These are phyloP conservation scores for Caenorhabditis panamensis DNA, from an alignment of 2,888 invertebrate species.

Conservation along the genomic window DNA sequence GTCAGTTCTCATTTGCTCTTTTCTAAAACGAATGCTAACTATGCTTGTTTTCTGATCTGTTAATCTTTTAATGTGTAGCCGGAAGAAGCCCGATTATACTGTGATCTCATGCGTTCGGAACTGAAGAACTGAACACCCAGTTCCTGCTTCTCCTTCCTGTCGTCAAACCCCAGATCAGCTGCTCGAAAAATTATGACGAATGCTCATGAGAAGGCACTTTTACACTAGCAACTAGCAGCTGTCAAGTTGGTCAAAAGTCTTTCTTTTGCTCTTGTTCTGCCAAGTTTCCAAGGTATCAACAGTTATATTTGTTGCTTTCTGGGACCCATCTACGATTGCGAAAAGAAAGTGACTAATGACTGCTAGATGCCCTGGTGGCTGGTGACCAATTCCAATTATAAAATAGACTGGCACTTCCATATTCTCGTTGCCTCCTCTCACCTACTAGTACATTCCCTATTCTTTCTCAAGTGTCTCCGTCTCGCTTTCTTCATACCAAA, in stretches of 20 bases:
- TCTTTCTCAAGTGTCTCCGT: conserved; percentile 8
- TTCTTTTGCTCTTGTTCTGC: not conserved
- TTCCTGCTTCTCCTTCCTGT: not conserved
- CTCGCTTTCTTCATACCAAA: conserved; percentile 3
- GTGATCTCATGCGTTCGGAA: not conserved
- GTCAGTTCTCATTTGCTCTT: not conserved
- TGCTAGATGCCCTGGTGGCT: not conserved
- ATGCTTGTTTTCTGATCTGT: not conserved
- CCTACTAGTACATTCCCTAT: conserved; percentile 1
- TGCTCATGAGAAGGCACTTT: conserved; percentile 2
- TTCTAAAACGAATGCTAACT: not conserved
- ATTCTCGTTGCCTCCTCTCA: conserved; percentile 2
- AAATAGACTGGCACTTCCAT: not conserved
- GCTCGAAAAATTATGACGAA: conserved; percentile 24
- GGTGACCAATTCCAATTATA: conserved; percentile 3
- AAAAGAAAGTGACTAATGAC: no score
- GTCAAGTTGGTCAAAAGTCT: conserved; percentile 13
- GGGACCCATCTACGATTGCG: no score
- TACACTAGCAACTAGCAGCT: conserved; percentile 23
- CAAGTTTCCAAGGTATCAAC: not conserved
- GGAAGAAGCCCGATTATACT: not conserved
- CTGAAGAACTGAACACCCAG: not conserved
- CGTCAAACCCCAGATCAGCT: conserved; percentile 1
- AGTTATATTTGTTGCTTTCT: no score
- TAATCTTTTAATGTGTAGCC: no score